These are phyloP conservation scores for Ageneiosus marmoratus DNA, from an alignment of 2,113 vertebrate genomes.

Conservation along the genomic window DNA sequence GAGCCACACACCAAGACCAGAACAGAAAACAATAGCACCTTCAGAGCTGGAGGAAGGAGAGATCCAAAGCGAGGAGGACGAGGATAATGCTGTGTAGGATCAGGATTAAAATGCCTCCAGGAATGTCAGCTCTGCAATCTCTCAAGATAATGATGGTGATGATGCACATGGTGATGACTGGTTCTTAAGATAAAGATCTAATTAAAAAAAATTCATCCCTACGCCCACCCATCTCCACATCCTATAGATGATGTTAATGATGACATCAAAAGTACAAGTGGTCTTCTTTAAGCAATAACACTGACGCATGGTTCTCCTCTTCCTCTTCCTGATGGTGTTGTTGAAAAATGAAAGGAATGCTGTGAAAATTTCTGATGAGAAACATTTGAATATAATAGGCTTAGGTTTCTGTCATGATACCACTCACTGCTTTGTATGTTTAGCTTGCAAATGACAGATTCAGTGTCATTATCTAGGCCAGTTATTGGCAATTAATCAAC, in stretches of 20 bases:
- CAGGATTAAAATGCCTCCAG: not conserved
- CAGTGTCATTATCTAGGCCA: too few relatives aligned
- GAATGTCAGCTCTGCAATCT: not conserved
- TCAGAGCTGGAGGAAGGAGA: slow-evolving; percentile 71
- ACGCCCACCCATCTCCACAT: not conserved
- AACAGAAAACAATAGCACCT: slow-evolving; percentile 43
- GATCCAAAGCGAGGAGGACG: slow-evolving; percentile 61
- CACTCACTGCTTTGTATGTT: too few relatives aligned
- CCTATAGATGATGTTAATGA: not conserved
- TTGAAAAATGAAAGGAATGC: not conserved
- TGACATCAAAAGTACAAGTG: not conserved
- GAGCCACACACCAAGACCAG: slow-evolving; percentile 55
- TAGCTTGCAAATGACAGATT: too few relatives aligned
- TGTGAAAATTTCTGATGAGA: not conserved
- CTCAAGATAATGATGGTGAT: not conserved
- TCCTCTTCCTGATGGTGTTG: not conserved
- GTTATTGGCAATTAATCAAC: too few relatives aligned
- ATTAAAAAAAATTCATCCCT: not conserved
- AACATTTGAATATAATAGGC: not conserved
- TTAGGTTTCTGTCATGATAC: not conserved
- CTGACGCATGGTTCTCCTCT: not conserved
- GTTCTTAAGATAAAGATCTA: not conserved
- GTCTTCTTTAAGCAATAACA: not conserved
- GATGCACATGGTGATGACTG: too few relatives aligned
- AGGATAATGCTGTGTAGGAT: slow-evolving; percentile 39